A percentile compares a stretch with the other conserved stretches of the same genome.
These are phyloP conservation scores for Rutpela maculata DNA, from an alignment of 2,888 invertebrate genomes.

Conservation along the genomic window DNA sequence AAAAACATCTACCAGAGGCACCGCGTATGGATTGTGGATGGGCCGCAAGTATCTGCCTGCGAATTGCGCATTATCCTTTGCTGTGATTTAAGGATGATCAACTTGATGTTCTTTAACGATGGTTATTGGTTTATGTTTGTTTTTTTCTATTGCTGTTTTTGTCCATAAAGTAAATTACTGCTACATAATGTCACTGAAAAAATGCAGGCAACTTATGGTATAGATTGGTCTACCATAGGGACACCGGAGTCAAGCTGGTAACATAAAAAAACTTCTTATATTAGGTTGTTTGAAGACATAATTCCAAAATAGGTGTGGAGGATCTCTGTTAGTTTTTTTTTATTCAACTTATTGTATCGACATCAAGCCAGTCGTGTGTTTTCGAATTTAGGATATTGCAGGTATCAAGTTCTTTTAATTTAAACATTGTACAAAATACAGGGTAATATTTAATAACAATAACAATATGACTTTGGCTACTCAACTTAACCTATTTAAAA, in stretches of 20 bases:
- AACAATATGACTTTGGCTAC: too few relatives aligned
- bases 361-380: neutral
- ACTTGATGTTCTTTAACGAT: conserved; percentile 51
- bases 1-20: conserved; percentile 57
- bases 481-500: too few relatives aligned
- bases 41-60: conserved; percentile 62
- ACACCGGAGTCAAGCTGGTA: neutral
- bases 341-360: neutral
- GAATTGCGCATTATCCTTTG: conserved; percentile 67
- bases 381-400: too few relatives aligned
- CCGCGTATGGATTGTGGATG: conserved; percentile 49
- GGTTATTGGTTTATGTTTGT: conserved; percentile 51
- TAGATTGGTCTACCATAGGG: conserved; percentile 30
- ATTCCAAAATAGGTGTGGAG: neutral
- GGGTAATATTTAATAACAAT: too few relatives aligned
- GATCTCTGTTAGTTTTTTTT: neutral
- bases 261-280: neutral
- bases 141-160: conserved; percentile 52
- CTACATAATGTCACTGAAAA: conserved; percentile 52
- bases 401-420: too few relatives aligned
- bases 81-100: conserved; percentile 57
- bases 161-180: conserved; percentile 47
- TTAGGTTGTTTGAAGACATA: neutral
- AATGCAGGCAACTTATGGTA: conserved; percentile 51
- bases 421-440: too few relatives aligned